phyloP scores from a whole-genome alignment of 2,113 vertebrate species.

The Salvelinus fontinalis region DNA sequence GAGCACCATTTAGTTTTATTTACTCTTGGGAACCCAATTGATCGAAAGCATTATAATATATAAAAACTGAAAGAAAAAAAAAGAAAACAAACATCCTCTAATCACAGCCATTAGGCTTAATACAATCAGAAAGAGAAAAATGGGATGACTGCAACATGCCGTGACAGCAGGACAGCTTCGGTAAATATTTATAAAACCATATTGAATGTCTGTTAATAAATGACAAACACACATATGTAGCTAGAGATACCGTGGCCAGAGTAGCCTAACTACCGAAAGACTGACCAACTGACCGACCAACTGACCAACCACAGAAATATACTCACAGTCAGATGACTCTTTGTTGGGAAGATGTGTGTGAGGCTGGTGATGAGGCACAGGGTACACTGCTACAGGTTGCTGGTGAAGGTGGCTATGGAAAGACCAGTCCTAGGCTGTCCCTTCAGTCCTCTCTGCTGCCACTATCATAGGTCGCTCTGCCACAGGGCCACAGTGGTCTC shows the following conservation, averaged over 20 bases:
- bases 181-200: neutral
- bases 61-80: too few species aligned
- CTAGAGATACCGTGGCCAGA: neutral
- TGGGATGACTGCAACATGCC: too few species aligned
- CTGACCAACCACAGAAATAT: constrained; percentile 31
- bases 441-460: constrained; percentile 88
- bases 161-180: too few species aligned
- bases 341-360: constrained; percentile 86
- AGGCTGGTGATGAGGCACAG: constrained; percentile 84
- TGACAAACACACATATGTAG: neutral
- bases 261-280: neutral
- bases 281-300: too few species aligned
- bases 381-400: constrained; percentile 84
- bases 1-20: neutral
- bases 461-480: constrained; percentile 80
- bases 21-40: neutral
- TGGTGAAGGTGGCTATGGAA: constrained; percentile 89
- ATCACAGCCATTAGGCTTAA: too few species aligned
- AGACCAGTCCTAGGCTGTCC: constrained; percentile 82
- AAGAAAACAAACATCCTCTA: too few species aligned
- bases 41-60: neutral
- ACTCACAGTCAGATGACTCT: constrained; percentile 97
- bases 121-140: too few species aligned
- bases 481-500: constrained; percentile 15
- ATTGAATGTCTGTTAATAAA: neutral